Base-by-base conservation (phyloP, 2,797 vertebrate species). In the Ctenopoma multispine region DNA sequence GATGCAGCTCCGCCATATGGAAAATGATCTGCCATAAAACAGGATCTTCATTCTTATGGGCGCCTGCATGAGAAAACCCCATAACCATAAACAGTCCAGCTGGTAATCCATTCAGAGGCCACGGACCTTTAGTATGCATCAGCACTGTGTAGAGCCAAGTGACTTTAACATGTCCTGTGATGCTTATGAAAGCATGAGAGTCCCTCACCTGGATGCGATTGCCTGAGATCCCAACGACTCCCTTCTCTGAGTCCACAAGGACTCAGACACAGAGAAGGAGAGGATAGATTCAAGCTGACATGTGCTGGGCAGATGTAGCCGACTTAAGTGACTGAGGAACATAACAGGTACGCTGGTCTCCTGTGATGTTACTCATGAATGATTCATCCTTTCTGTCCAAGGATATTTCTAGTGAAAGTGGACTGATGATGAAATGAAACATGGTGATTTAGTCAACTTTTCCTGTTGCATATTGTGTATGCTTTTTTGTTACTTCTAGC, bases 71-170 rank as follows among this genome's bases (percentile, higher is more conserved):
- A 72, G 75, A 82, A 85, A 89, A 82, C 23, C 38, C 61, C 59
- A 85, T 83, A 85, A 88, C 86, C 40, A 43, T 84, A 83, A 87
- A 87, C 83, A 79, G 85, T 82, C 75, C 89, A 88, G 89, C 82
- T 89, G 90, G 82, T 82, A 83, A 90, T 84, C 77, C 79, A 60
- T 66, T 91, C 75, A 90, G 83, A 87, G 78, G 72, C 82, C 73
- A 63, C 4, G 17, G 24, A 70, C 75, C 50, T 83, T 77, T 67
- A 51, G 64, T 63, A 55, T 74, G 81, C 81, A 79, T 84, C 77
- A 72, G 80, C 51, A 1, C 71, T 55, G 80, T 29, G 71, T 76
- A 69, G 74, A 76, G 81, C 73, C 75, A 79, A 86, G 71, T 69
- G 66, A 71, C 71, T 89, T 90, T 90, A 90, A 90, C 84, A 38